Base-by-base conservation (phyloP, 2,888 invertebrate genomes). In the Rosalia funebris region DNA sequence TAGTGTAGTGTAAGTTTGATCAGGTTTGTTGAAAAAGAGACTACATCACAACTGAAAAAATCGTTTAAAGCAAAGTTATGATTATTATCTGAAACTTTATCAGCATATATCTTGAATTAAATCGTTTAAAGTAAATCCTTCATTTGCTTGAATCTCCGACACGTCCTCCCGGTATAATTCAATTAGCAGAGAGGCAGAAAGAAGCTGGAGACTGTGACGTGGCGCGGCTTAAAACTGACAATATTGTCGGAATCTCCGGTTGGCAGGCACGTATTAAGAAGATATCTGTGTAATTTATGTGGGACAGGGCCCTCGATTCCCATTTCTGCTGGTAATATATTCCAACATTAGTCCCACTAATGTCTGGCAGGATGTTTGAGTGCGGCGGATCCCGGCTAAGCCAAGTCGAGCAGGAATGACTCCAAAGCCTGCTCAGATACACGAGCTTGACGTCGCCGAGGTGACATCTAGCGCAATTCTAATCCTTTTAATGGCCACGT, bases 401-500 rank as follows among this genome's bases (percentile, higher is more conserved):
- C 47, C 48, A 47, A 45, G 37, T 71, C 68, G 70, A 74, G 72
- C 75, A 70, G 75, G 71, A 75, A 73, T 68, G 74, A 73, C 74
- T 77, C 76, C 73, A 73, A 73, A 74, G 74, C 70, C 70, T 60
- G 62, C 65, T 69, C 71, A 75, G 73, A 77, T 77, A 77, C 76
- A 78, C 75, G 76, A 74, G 71, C 71, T 65, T 75, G 77, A 79
- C 74, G 75, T 77, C 71, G 69, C 66, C 70, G 78, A 79, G 76
- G 77, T 79, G 79, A 79, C 79, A 76, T 77, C 75, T 71, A 75
- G 75, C 75, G 75, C 75, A 71, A 73, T 73, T 75, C 84, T 87
- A 87, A 87, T 87, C 87, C 87, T 84, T 85, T 86, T 86, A 87
- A 86, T 84, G 85, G 87, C 85, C 85, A 85, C 79, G 86, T 86